Conservation (phyloP, 2,113 vertebrate species). For the Galeopterus variegatus region DNA sequence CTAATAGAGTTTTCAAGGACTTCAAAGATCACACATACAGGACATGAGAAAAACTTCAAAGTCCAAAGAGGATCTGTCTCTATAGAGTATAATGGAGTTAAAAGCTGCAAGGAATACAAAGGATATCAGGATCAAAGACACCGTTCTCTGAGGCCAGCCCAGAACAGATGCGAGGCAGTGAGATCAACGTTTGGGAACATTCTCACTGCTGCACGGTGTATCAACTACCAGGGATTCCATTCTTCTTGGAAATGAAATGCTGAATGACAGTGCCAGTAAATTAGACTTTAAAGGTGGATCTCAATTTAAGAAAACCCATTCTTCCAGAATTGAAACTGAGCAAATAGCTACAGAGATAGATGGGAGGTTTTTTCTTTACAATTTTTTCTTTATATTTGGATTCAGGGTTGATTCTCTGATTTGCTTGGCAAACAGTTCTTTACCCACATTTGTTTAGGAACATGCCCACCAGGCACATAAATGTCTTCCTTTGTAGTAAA, state of each 20-base stretch:
- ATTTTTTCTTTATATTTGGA: not conserved
- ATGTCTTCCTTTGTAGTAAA: constrained; percentile 23
- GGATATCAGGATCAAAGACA: constrained; percentile 75
- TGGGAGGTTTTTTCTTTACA: not conserved
- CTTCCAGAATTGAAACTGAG: constrained; percentile 12
- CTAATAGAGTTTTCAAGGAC: constrained; percentile 63
- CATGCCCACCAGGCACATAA: not conserved
- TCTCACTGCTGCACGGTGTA: not conserved
- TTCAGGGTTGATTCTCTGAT: not conserved
- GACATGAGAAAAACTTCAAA: constrained; percentile 72
- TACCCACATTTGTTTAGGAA: not conserved
- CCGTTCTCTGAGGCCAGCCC: not conserved
- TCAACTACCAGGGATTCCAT: not conserved
- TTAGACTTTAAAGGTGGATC: not conserved
- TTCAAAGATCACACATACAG: not conserved
- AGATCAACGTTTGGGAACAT: not conserved
- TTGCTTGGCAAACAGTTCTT: constrained; percentile 54
- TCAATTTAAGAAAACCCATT: constrained; percentile 7
- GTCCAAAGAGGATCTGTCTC: not conserved
- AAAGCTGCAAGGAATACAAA: constrained; percentile 70
- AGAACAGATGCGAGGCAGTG: not conserved
- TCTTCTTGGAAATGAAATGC: not conserved
- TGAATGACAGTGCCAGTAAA: not conserved
- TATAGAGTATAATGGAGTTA: constrained; percentile 41
- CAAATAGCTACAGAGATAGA: not conserved